Evolutionary conservation across 2,113 vertebrate species (phyloP).

Genomic region (Indicator maculatus): DNA sequence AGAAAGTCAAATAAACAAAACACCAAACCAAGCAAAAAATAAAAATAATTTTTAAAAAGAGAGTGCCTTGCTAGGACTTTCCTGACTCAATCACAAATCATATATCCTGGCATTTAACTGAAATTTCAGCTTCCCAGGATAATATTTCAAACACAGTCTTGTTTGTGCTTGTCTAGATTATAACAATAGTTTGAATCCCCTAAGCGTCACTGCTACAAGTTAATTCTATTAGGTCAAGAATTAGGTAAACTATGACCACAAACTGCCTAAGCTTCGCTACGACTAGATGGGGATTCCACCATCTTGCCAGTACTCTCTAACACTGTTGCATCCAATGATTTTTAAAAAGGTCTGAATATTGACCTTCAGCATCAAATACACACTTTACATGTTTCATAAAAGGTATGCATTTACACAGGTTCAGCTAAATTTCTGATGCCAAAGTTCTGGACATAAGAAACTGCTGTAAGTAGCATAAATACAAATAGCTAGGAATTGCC

Average conservation of each 20-base stretch:
- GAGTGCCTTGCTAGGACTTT: background rate
- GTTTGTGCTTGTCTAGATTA: background rate
- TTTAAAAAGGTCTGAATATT: background rate
- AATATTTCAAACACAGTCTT: background rate
- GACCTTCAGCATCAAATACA: background rate
- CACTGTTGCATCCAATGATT: background rate
- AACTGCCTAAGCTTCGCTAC: background rate
- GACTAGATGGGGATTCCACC: background rate
- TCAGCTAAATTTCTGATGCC: background rate
- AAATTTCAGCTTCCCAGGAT: background rate
- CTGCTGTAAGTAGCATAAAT: background rate
- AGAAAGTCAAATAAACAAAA: background rate
- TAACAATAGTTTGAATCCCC: background rate
- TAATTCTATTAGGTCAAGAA: background rate
- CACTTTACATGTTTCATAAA: background rate
- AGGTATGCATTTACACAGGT: background rate
- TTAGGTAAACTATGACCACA: background rate
- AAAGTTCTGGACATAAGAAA: background rate
- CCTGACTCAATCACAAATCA: background rate
- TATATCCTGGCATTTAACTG: background rate
- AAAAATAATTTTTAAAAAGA: background rate
- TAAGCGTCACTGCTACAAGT: background rate
- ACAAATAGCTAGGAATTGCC: background rate
- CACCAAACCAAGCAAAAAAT: too few species aligned
- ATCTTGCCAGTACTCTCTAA: background rate